Conservation (phyloP, 2,888 invertebrate species). For the Buathra laborator region DNA sequence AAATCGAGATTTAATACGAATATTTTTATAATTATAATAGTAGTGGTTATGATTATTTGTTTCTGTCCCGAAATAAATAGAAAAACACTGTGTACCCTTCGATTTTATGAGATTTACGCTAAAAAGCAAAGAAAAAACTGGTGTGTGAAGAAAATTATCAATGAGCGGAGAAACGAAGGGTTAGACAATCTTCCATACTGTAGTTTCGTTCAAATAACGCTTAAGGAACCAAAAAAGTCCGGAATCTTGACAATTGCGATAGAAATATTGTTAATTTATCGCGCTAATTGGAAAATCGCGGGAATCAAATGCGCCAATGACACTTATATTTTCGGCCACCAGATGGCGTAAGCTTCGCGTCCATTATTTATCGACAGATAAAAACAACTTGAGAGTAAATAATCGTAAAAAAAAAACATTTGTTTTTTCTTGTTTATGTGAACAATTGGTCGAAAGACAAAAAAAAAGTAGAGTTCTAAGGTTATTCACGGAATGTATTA, state of each 20-base stretch:
- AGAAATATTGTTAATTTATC: no score
- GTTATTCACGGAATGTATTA: constrained; percentile 4
- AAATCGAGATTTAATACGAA: background rate
- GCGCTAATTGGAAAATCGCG: no score
- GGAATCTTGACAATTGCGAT: no score
- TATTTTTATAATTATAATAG: background rate
- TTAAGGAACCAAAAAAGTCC: no score
- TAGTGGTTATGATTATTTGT: background rate
- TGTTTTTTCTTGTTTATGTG: background rate
- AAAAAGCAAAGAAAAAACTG: no score
- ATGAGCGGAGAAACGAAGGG: no score
- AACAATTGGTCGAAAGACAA: background rate
- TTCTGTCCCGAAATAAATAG: background rate
- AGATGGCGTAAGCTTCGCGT: background rate
- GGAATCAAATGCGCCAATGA: background rate
- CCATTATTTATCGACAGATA: constrained; percentile 3
- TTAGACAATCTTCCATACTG: no score
- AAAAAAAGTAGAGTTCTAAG: background rate
- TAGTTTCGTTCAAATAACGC: no score
- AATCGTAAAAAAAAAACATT: background rate
- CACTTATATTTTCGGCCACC: background rate
- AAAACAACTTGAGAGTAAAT: background rate
- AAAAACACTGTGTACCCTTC: background rate
- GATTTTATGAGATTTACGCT: no score
- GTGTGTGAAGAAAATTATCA: no score